Evolutionary conservation across 2,113 vertebrate species (phyloP), one percentile per base, ranked within the genome.

Genomic region (Eptesicus fuscus): DNA sequence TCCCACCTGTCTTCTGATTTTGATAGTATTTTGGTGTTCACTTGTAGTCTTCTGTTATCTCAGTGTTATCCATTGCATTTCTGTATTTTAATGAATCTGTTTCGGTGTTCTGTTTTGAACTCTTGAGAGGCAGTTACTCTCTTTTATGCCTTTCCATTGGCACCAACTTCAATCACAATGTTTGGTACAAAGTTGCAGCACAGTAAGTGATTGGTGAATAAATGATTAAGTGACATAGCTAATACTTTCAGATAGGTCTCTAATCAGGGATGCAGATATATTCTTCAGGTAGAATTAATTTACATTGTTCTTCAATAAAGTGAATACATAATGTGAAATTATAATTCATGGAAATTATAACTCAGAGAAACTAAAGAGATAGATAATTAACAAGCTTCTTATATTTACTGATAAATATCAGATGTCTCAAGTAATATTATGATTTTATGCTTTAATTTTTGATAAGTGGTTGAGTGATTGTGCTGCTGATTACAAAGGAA

Each of bases 401-500:
- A 63, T 14, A 88, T 28, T 82, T 84, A 23, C 28, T 88, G 59
- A 61, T 85, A 95, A 90, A 95, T 90, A 74, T 63, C 13, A 56
- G 10, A 37, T 4, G 9, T 86, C 18, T 30, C 44, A 82, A 49
- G 42, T 17, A 76, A 83, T 63, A n/a, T 4, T 59, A 30, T 91
- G 35, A 86, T 83, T 76, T 95, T 78, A 78, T 17, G n/a, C 7
- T 77, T 92, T 95, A 49, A 78, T 85, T 92, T 80, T 93, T 94
- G 28, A 89, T 14, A 61, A 80, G 44, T 0, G 1, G 8, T n/a
- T 8, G 16, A 90, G 12, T 67, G 4, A 4, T 28, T 51, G 8
- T 44, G 28, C 14, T 94, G 1, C 49, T 88, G 42, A 84, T 85
- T 79, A 44, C n/a, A 80, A 13, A 84, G 44, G 14, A 63, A 71